phyloP scores from a whole-genome alignment of 2,113 vertebrate genomes.

The Neofelis nebulosa region DNA sequence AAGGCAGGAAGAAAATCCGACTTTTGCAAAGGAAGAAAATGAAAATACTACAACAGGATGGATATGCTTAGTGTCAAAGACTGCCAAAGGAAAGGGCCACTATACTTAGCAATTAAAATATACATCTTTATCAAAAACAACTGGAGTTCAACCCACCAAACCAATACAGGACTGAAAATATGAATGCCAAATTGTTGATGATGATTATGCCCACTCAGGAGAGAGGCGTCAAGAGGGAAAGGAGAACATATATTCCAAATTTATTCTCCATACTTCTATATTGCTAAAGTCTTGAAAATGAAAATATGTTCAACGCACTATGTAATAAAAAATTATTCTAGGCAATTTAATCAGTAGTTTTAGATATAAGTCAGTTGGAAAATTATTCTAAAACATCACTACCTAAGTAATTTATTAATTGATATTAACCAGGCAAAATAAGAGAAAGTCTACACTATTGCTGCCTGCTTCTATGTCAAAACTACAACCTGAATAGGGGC shows the following conservation, averaged over 20 bases:
- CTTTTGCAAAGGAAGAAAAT: not conserved
- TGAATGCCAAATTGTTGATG: not conserved
- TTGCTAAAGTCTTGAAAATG: not conserved
- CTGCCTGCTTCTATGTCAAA: not conserved
- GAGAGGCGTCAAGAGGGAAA: not conserved
- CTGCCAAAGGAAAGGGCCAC: not conserved
- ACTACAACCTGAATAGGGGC: not conserved
- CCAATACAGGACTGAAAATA: not conserved
- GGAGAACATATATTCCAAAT: not conserved
- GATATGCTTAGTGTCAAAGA: not conserved
- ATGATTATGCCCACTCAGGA: not conserved
- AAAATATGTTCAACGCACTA: not conserved
- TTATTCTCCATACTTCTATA: not conserved
- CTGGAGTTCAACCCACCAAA: not conserved
- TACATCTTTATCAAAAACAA: not conserved
- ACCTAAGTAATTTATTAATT: not conserved
- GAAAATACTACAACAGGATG: not conserved
- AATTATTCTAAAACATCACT: not conserved
- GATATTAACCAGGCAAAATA: not conserved
- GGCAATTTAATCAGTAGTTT: not conserved
- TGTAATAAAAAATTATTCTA: not conserved
- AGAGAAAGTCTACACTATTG: not conserved
- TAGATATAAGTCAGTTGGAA: not conserved
- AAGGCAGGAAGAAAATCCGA: not conserved
- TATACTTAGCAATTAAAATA: not conserved